phyloP scores from a whole-genome alignment of 2,113 vertebrate genomes.

The Anolis sagrei region DNA sequence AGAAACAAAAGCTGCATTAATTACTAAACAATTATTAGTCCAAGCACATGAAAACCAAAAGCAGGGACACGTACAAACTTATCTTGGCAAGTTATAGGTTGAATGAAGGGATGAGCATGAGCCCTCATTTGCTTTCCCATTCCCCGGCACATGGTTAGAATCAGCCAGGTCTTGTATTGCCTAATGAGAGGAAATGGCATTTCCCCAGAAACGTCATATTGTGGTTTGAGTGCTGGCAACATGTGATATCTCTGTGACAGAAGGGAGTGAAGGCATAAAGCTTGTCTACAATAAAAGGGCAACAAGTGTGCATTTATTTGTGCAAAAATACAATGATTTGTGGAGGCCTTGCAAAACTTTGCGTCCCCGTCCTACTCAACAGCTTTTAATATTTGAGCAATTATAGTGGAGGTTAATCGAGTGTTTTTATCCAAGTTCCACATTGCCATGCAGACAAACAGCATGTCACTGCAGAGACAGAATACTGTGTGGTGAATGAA shows the following conservation, averaged over 20 bases:
- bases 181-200: neutral
- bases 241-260: neutral
- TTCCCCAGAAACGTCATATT: neutral
- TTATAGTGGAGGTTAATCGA: slow-evolving; percentile 12
- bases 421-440: neutral
- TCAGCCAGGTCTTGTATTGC: too few relatives aligned
- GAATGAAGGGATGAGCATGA: neutral
- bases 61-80: neutral
- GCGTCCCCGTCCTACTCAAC: neutral
- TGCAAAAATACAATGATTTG: slow-evolving; percentile 7
- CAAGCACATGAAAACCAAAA: neutral
- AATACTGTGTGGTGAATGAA: slow-evolving; percentile 37
- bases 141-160: neutral
- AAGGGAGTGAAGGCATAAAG: neutral
- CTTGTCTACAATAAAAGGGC: neutral
- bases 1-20: slow-evolving; percentile 1
- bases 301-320: slow-evolving; percentile 7
- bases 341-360: slow-evolving; percentile 10
- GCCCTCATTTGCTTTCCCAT: neutral
- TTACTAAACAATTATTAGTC: neutral
- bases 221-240: neutral
- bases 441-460: neutral
- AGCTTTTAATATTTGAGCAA: neutral
- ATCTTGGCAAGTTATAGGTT: neutral
- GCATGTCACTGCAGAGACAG: neutral